These are phyloP conservation scores for Actinernus sp. DNA, from an alignment of 92 coral and sea anemone species.

Conservation along the genomic window DNA sequence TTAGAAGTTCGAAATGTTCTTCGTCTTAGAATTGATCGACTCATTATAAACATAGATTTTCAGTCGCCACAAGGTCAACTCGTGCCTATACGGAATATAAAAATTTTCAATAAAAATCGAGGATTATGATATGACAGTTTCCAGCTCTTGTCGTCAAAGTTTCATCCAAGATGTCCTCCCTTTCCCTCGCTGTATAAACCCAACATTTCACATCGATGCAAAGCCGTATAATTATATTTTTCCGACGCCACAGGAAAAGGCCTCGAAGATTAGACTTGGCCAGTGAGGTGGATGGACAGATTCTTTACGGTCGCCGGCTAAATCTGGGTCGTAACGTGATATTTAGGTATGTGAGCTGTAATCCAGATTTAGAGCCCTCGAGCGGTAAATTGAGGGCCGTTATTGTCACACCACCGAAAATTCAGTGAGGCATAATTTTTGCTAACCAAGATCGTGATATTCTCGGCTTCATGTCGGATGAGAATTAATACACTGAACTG, in stretches of 20 bases:
- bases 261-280: too few relatives aligned
- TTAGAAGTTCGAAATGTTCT: constrained; percentile 21
- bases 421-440: too few relatives aligned
- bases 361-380: neutral
- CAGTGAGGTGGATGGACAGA: neutral
- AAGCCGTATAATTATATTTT: too few relatives aligned
- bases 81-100: too few relatives aligned
- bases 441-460: too few relatives aligned
- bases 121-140: neutral
- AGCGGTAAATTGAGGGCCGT: neutral
- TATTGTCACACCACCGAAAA: neutral
- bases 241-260: too few relatives aligned
- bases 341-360: constrained; percentile 21
- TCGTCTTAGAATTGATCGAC: constrained; percentile 26
- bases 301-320: constrained; percentile 4
- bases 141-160: neutral
- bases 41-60: too few relatives aligned
- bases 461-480: too few relatives aligned
- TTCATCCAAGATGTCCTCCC: neutral
- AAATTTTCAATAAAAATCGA: too few relatives aligned
- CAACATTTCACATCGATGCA: too few relatives aligned
- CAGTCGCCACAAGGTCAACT: too few relatives aligned
- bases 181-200: neutral
- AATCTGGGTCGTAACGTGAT: constrained; percentile 33
- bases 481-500: too few relatives aligned